Base-by-base conservation (phyloP, 2,113 vertebrate species). In the Poecile atricapillus region DNA sequence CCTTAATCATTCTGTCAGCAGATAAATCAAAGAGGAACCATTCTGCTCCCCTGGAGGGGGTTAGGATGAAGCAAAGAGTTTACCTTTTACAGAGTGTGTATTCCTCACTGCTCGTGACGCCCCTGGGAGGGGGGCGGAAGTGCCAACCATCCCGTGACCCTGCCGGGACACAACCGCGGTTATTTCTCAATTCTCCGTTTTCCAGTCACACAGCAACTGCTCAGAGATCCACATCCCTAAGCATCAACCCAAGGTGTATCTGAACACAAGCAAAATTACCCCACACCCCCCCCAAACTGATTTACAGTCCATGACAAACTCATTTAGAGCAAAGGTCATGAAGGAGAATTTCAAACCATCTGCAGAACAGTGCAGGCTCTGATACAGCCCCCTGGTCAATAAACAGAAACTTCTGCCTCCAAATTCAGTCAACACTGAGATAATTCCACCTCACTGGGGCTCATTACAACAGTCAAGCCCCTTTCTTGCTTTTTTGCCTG, bases 61-160 rank as follows among this genome's bases (percentile, higher is more conserved):
- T 1, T 2, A 80, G 30, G 58, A 86, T 7, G 52, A 83, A 93
- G 89, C 50, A 46, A 58, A 50, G 43, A 88, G 64, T 68, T 98
- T 98, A 99, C 99, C 99, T 99, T 98, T 99, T 99, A 97, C 99
- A 99, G 87, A 99, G 97, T 1, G 99, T 99, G 95, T 99, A 99
- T 68, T 99, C 99, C 96, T 99, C 99, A 68, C 99, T 99, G 98
- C 99, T 99, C 68, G 99, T 99, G 96, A 99, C 99, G 83, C 99
- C 99, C 96, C 99, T 95, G 70, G 99, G 99, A 76, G 99, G 99
- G 85, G 99, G 99, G 24, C 99, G 98, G 97, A 99, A 99, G 97
- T 98, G 98, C 99, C 99, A 99, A 80, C 99, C 99, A 97, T 99
- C 99, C 95, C 98, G 98, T 82, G 97, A 98, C 73, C 98, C 98